Evolutionary conservation across 2,797 vertebrate genomes (phyloP), one percentile per base, ranked within the genome.

Genomic region (Clarias fuscus): DNA sequence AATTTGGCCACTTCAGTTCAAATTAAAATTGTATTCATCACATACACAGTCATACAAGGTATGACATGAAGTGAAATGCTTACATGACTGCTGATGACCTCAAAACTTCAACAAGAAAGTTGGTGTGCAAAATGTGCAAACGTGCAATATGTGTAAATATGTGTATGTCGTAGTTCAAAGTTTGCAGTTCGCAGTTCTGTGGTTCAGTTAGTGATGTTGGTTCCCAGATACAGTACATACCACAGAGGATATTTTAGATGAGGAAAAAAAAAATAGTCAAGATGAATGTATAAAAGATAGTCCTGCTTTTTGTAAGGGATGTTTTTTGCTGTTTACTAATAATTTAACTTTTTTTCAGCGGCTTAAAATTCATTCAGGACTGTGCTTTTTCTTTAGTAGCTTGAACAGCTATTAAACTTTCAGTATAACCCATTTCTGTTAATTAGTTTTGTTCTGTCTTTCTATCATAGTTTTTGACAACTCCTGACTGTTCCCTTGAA

Each of bases 391-490:
- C 11, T 53, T 75, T 48, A 14, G 53, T n/a, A 75, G 0, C 6
- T 53, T 3, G 17, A 27, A 59, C n/a, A n/a, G n/a, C n/a, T n/a
- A n/a, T n/a, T n/a, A 77, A 59, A 7, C 75, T 58, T 4, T n/a
- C 48, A 77, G 11, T 17, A n/a, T 77, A 27, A 22, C 27, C 27
- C 1, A 14, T 77, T 77, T 59, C 4, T 20, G 56, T 59, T 77
- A 7, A 76, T 77, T 59, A 48, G 43, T 48, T 48, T 48, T 13
- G 18, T 78, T 78, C 20, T 59, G 18, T 61, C 37, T n/a, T 61
- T 79, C 84, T 84, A 33, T 77, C 70, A 82, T 27, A 53, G 71
- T 72, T 82, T 59, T 67, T 80, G 53, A 86, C 68, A 83, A 43
- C 61, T 71, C 22, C 61, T 86, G 68, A 71, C 53, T 86, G 40